Evolutionary conservation across 2,113 vertebrate species (phyloP).

Genomic region (Damaliscus lunatus): DNA sequence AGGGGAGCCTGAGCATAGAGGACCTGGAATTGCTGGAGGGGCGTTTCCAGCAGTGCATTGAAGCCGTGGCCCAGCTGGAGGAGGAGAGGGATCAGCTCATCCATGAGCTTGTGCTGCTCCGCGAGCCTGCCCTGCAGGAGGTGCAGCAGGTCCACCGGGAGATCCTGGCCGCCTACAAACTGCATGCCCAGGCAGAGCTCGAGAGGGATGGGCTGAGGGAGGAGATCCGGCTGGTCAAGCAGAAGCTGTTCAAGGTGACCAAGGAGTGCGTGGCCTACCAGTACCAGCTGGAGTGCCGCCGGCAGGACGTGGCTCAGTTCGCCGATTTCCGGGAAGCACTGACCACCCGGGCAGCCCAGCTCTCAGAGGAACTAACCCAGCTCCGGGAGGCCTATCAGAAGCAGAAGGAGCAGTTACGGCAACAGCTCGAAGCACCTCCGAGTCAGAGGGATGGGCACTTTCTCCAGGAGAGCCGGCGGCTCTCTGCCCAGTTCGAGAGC

Average conservation of each 20-base stretch:
- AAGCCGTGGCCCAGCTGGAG: slow-evolving; percentile 87
- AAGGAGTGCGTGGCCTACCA: slow-evolving; percentile 90
- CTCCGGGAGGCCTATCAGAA: slow-evolving; percentile 83
- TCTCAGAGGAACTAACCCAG: slow-evolving; percentile 83
- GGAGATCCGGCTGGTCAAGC: slow-evolving; percentile 87
- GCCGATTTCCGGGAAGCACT: slow-evolving; percentile 82
- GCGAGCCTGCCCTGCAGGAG: slow-evolving; percentile 84
- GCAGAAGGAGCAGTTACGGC: slow-evolving; percentile 80
- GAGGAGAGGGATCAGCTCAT: slow-evolving; percentile 86
- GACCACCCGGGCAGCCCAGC: slow-evolving; percentile 79
- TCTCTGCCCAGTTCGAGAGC: slow-evolving; percentile 89
- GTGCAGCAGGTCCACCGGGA: slow-evolving; percentile 84
- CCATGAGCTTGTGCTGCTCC: slow-evolving; percentile 83
- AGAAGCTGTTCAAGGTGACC: slow-evolving; percentile 87
- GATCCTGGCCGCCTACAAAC: slow-evolving; percentile 84
- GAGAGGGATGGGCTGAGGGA: slow-evolving; percentile 88
- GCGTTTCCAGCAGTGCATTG: slow-evolving; percentile 87
- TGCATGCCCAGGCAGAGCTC: slow-evolving; percentile 86
- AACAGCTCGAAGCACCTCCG: slow-evolving; percentile 74
- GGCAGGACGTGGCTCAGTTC: slow-evolving; percentile 85
- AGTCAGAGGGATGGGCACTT: slow-evolving; percentile 81
- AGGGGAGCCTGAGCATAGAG: slow-evolving; percentile 70
- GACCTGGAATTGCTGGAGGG: slow-evolving; percentile 76
- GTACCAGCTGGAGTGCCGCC: slow-evolving; percentile 84
- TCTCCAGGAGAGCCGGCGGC: slow-evolving; percentile 84